These are phyloP conservation scores for Thecophora atra DNA, from an alignment of 2,888 invertebrate genomes.

Conservation along the genomic window DNA sequence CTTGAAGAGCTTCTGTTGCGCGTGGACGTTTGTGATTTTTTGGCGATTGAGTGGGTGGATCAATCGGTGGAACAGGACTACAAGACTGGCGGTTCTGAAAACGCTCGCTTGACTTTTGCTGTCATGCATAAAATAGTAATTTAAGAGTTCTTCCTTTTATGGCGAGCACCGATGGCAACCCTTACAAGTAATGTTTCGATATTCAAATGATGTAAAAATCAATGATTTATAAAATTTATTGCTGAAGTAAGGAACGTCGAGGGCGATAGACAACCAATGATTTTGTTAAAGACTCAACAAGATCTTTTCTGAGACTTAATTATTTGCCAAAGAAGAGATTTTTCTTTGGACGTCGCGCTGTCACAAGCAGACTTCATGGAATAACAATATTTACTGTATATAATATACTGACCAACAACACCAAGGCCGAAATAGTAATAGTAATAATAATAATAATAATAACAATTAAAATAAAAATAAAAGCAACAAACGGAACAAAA, in stretches of 20 bases:
- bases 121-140: slow-evolving; percentile 28
- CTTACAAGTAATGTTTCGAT: slow-evolving; percentile 27
- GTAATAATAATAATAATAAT: not conserved
- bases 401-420: slow-evolving; percentile 18
- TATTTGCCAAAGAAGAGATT: no score
- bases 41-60: not conserved
- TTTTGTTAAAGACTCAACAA: not conserved
- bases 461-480: not conserved
- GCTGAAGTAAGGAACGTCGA: no score
- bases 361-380: slow-evolving; percentile 6
- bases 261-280: no score
- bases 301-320: no score
- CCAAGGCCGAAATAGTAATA: no score
- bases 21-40: no score
- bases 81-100: not conserved
- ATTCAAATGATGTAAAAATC: slow-evolving; percentile 48
- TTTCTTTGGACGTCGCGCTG: no score
- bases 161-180: not conserved
- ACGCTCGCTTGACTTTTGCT: slow-evolving; percentile 1
- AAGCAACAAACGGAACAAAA: no score
- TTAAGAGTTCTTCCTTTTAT: slow-evolving; percentile 20
- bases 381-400: slow-evolving; percentile 33
- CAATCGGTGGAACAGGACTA: not conserved
- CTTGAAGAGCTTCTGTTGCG: slow-evolving; percentile 27
- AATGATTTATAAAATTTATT: slow-evolving; percentile 48